Evolutionary conservation across 2,113 vertebrate species (phyloP).

Genomic region (Indicator maculatus): DNA sequence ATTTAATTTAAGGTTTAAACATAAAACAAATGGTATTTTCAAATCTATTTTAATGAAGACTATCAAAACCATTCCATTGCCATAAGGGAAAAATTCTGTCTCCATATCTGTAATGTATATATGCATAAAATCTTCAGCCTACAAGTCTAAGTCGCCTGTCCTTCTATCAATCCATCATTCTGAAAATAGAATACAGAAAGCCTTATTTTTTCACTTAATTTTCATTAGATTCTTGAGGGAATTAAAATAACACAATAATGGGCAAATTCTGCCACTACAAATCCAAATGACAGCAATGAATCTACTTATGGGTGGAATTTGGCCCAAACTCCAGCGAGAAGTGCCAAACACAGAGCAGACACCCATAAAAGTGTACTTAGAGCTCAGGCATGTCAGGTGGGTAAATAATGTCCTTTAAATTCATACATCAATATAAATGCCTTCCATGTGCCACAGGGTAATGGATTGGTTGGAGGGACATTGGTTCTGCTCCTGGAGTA

Average conservation of each 20-base stretch:
- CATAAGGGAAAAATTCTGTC: constrained; percentile 69
- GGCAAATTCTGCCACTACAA: constrained; percentile 67
- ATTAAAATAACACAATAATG: constrained; percentile 72
- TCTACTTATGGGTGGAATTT: not conserved
- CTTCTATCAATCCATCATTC: constrained; percentile 68
- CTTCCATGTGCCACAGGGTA: not conserved
- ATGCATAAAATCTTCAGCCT: constrained; percentile 68
- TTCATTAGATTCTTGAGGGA: constrained; percentile 70
- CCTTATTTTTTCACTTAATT: constrained; percentile 70
- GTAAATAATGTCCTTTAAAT: not conserved
- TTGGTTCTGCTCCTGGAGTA: not conserved
- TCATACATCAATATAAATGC: not conserved
- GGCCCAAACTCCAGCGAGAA: not conserved
- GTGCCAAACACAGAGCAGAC: constrained; percentile 19
- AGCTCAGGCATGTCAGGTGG: not conserved
- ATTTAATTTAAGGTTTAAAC: constrained; percentile 73
- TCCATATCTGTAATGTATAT: constrained; percentile 68
- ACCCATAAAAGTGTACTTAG: not conserved
- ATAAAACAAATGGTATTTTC: constrained; percentile 74
- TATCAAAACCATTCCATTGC: constrained; percentile 69
- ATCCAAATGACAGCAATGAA: constrained; percentile 67
- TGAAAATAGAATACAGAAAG: constrained; percentile 67
- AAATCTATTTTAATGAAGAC: constrained; percentile 70
- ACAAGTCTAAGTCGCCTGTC: constrained; percentile 58
- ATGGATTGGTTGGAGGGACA: not conserved